Conservation (phyloP, 2,888 invertebrate species). For the Erpobdella octoculata region DNA sequence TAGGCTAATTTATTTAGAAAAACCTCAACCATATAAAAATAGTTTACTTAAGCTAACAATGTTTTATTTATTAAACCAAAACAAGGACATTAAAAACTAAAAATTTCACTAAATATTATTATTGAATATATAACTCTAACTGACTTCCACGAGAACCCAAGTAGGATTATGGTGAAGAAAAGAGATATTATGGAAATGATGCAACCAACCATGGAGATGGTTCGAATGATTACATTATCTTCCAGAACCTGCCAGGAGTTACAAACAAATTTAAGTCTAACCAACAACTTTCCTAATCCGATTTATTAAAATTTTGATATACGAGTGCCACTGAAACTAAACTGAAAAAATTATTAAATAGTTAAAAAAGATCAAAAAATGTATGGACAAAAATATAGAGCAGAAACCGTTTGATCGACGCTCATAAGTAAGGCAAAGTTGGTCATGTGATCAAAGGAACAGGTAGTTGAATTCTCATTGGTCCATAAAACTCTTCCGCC, state of each 20-base stretch:
- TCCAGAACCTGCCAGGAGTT: neutral
- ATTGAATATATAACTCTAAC: too few relatives aligned
- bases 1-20: too few relatives aligned
- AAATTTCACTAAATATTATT: neutral
- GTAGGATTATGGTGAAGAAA: slow-evolving; percentile 4
- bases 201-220: slow-evolving; percentile 16
- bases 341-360: too few relatives aligned
- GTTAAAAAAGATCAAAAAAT: neutral
- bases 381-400: neutral
- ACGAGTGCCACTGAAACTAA: too few relatives aligned
- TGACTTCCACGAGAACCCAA: slow-evolving; percentile 18
- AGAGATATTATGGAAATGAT: slow-evolving; percentile 19
- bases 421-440: slow-evolving; percentile 37
- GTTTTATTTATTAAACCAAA: neutral
- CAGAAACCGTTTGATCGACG: neutral
- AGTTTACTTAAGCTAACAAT: neutral
- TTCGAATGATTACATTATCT: slow-evolving; percentile 4
- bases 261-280: neutral
- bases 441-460: slow-evolving; percentile 36
- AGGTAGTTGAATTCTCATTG: slow-evolving; percentile 30
- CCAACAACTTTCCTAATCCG: too few relatives aligned
- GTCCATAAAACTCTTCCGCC: slow-evolving; percentile 28
- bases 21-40: neutral
- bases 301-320: too few relatives aligned
- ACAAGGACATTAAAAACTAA: neutral